Conservation (phyloP, 2,797 vertebrate species). For the Lacerta bilineata region DNA sequence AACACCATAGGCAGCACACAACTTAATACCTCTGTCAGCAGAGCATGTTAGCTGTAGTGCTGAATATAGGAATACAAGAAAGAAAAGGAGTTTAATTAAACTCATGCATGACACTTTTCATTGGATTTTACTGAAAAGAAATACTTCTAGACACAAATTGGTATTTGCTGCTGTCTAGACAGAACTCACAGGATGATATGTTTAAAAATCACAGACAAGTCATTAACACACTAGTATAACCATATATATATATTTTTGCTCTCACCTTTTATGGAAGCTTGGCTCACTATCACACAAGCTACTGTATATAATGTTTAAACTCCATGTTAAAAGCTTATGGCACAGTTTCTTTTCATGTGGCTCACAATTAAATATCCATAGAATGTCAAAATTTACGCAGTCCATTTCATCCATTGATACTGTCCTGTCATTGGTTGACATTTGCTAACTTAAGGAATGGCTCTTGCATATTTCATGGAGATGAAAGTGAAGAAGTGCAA, state of each 20-base stretch:
- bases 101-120: constrained; percentile 73
- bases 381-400: constrained; percentile 51
- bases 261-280: constrained; percentile 64
- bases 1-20: constrained; percentile 66
- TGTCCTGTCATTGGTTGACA: constrained; percentile 53
- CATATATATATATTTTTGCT: constrained; percentile 38
- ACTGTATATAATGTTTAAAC: constrained; percentile 62
- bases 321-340: constrained; percentile 68
- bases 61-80: constrained; percentile 64
- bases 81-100: constrained; percentile 69
- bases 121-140: constrained; percentile 66
- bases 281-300: constrained; percentile 69
- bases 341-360: constrained; percentile 64
- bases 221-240: constrained; percentile 60
- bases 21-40: constrained; percentile 61
- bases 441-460: constrained; percentile 61
- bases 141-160: constrained; percentile 67
- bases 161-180: constrained; percentile 50
- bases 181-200: constrained; percentile 66
- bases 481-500: constrained; percentile 74
- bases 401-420: constrained; percentile 48
- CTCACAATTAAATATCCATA: constrained; percentile 63
- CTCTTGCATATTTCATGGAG: constrained; percentile 75
- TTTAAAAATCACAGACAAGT: constrained; percentile 71
- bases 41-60: constrained; percentile 63